A percentile compares a stretch with the other conserved stretches of the same genome.
Evolutionary conservation across 2,888 invertebrate species (phyloP).

Genomic region (Drosophila birchii): DNA sequence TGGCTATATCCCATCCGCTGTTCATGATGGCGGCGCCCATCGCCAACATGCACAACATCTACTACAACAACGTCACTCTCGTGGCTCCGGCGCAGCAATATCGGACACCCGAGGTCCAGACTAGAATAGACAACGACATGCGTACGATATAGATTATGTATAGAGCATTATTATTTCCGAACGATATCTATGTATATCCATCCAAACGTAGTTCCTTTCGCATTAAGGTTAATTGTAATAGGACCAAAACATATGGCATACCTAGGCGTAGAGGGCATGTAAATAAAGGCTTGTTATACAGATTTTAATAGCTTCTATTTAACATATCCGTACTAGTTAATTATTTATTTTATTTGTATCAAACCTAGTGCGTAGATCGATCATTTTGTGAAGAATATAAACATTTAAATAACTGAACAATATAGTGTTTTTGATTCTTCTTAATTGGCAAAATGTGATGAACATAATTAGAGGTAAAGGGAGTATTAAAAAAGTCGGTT

Average conservation of each 20-base stretch:
- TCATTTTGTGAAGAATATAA: conserved; percentile 49
- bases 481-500: background rate
- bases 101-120: conserved; percentile 73
- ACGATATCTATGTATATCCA: conserved; percentile 38
- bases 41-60: conserved; percentile 79
- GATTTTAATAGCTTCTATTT: conserved; percentile 38
- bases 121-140: conserved; percentile 79
- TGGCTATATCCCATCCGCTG: conserved; percentile 83
- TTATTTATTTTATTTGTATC: conserved; percentile 51
- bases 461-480: background rate
- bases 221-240: conserved; percentile 53
- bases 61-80: conserved; percentile 76
- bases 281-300: conserved; percentile 41
- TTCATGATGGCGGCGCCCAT: conserved; percentile 83
- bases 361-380: conserved; percentile 30
- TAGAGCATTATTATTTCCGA: conserved; percentile 33
- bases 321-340: conserved; percentile 42
- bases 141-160: conserved; percentile 76
- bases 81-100: conserved; percentile 69
- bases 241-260: conserved; percentile 43
- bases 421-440: background rate
- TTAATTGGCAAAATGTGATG: background rate
- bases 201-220: conserved; percentile 63
- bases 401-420: conserved; percentile 36
- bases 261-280: conserved; percentile 47